phyloP scores from a whole-genome alignment of 2,113 vertebrate genomes.

The Ivindomyrus marchei region DNA sequence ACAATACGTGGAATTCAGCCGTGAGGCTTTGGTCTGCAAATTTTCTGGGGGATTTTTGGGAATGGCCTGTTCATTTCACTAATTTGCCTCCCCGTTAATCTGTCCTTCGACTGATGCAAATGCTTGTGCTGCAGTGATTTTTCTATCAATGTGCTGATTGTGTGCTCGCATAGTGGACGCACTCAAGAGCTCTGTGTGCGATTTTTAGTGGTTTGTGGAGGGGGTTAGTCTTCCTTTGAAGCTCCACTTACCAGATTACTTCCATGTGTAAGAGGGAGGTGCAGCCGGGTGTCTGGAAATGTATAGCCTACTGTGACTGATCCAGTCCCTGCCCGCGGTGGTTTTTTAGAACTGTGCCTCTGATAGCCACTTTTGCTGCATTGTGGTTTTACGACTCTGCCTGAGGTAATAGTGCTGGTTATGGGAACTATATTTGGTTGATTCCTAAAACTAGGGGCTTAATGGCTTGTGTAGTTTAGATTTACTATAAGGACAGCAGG shows the following conservation, averaged over 20 bases:
- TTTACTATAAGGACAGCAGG: not conserved
- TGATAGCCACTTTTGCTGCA: not conserved
- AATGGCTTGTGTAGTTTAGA: slow-evolving; percentile 17
- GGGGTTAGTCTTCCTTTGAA: slow-evolving; percentile 21
- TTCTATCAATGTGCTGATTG: slow-evolving; percentile 26
- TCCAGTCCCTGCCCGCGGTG: not conserved
- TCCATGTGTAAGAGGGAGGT: slow-evolving; percentile 24
- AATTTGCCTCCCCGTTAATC: not conserved
- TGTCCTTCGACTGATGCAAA: slow-evolving; percentile 16
- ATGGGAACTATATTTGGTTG: not conserved
- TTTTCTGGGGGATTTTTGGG: not conserved
- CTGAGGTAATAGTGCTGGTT: not conserved
- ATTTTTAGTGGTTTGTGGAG: not conserved
- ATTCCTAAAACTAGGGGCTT: slow-evolving; percentile 17
- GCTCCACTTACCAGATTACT: slow-evolving; percentile 24
- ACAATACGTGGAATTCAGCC: not conserved
- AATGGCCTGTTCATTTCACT: not conserved
- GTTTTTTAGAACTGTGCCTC: not conserved
- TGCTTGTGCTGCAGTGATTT: not conserved
- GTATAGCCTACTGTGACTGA: slow-evolving; percentile 4
- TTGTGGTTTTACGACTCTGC: not conserved
- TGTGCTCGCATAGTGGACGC: slow-evolving; percentile 46
- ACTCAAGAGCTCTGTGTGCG: slow-evolving; percentile 30
- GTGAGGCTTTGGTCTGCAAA: not conserved
- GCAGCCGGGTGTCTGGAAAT: not conserved